Evolutionary conservation across 2,113 vertebrate species (phyloP), one percentile per base, ranked within the genome.

Genomic region (Rhipidura dahli): DNA sequence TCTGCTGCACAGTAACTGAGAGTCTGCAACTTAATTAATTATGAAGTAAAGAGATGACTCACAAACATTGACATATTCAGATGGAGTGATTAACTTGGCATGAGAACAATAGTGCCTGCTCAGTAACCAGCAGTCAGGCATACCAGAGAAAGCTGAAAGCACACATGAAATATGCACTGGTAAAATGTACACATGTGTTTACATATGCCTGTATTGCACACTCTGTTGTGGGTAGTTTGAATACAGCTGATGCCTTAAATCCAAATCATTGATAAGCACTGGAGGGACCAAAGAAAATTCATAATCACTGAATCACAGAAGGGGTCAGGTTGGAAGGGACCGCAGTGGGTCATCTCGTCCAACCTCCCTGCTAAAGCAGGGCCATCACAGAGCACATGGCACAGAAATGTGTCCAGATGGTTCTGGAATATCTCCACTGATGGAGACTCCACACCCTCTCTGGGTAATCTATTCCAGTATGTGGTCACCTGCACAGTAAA

Each of bases 231-330:
- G 81, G 59, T 57, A 92, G 92, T 50, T 95, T 94, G 56, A 89
- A 84, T 71, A 72, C 31, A 97, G 84, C 65, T 64, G 64, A 66
- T 85, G 45, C 45, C 89, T 93, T 93, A 89, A 97, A 86, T 96
- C 93, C 89, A 97, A 96, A 84, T 77, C 45, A 70, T 14, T 85
- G 84, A 72, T 53, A 40, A 80, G 68, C 94, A 89, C 64, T 90
- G 56, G 75, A 97, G 86, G 63, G 33, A 72, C 28, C 91, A 92
- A 96, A 75, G 79, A 76, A 89, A 86, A 93, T 44, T 50, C 27
- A 27, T 26, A 31, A 21, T 35, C 24, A n/a, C 7, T 37, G 44
- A n/a, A 18, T n/a, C 30, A 40, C 45, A n/a, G 14, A n/a, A 57
- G 15, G 5, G 56, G 10, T 65, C 22, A 28, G 12, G 33, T 11